Evolutionary conservation across 2,113 vertebrate genomes (phyloP).

Genomic region (Ariopsis seemanni): DNA sequence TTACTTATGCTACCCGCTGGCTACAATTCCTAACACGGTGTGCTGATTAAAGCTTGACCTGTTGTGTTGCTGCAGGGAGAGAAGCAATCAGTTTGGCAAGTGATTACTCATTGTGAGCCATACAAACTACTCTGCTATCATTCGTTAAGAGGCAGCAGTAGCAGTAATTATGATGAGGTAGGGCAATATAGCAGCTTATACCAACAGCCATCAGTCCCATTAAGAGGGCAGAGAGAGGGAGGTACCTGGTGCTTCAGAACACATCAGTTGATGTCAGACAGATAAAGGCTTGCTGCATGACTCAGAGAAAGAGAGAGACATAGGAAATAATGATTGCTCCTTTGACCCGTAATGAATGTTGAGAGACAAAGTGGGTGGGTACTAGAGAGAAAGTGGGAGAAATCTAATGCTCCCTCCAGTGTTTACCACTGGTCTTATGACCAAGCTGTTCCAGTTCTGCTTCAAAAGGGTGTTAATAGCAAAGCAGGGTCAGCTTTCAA

Average conservation of each 20-base stretch:
- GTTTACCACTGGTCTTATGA: constrained; percentile 57
- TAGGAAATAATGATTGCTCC: neutral
- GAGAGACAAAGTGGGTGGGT: constrained; percentile 15
- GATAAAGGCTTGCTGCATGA: constrained; percentile 51
- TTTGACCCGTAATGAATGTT: constrained; percentile 27
- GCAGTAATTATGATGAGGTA: constrained; percentile 54
- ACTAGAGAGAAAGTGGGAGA: constrained; percentile 27
- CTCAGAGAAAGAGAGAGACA: constrained; percentile 22
- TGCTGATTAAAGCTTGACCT: constrained; percentile 1
- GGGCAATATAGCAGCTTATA: constrained; percentile 47
- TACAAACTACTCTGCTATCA: constrained; percentile 63
- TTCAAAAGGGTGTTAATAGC: constrained; percentile 56
- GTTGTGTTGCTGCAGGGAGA: constrained; percentile 61
- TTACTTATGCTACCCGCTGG: neutral
- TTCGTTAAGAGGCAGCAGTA: constrained; percentile 55
- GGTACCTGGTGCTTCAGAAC: constrained; percentile 44
- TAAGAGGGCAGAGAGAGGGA: constrained; percentile 46
- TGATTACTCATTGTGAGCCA: constrained; percentile 70
- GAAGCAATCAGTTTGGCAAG: constrained; percentile 59
- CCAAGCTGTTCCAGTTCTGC: constrained; percentile 59
- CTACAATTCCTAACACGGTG: neutral
- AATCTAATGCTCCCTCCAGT: neutral
- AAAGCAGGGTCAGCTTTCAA: constrained; percentile 59
- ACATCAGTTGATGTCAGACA: constrained; percentile 52
- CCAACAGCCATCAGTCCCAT: constrained; percentile 45